Conservation (phyloP, 2,888 invertebrate genomes). For the Orthonychiurus folsomi region DNA sequence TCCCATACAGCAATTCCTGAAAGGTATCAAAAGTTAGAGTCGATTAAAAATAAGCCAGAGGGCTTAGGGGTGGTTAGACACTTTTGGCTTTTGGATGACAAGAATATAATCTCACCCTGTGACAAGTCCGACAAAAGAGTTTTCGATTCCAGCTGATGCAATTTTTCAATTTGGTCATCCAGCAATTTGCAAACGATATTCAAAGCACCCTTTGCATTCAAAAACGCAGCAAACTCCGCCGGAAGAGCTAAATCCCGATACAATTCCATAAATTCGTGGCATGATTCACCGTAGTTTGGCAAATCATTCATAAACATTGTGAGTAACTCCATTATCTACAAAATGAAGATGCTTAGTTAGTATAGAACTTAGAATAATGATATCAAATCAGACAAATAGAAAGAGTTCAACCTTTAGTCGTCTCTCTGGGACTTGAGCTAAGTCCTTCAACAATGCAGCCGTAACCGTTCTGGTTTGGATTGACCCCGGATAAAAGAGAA, state of each 20-base stretch:
- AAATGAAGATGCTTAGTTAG: too few relatives aligned
- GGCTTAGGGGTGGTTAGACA: not conserved
- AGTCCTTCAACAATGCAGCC: constrained; percentile 37
- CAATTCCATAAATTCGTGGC: constrained; percentile 78
- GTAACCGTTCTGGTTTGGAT: constrained; percentile 38
- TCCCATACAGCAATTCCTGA: constrained; percentile 37
- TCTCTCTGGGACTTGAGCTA: constrained; percentile 35
- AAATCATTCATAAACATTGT: constrained; percentile 81
- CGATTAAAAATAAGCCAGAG: too few relatives aligned
- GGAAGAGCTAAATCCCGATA: constrained; percentile 77
- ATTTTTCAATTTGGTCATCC: constrained; percentile 76
- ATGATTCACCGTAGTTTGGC: constrained; percentile 78
- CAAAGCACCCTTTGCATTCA: constrained; percentile 77
- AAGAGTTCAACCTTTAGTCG: constrained; percentile 26
- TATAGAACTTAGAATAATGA: not conserved
- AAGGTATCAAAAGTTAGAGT: not conserved
- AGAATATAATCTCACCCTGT: constrained; percentile 52
- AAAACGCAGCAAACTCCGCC: constrained; percentile 86
- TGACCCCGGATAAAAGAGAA: constrained; percentile 39
- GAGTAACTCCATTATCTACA: constrained; percentile 67
- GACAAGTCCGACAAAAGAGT: constrained; percentile 88
- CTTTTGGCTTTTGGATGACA: constrained; percentile 2
- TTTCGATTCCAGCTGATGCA: constrained; percentile 82
- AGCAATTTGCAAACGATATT: constrained; percentile 74
- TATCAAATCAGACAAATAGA: not conserved